Evolutionary conservation across 1,140 invertebrate species (phyloP).

Genomic region (Euwallacea similis): DNA sequence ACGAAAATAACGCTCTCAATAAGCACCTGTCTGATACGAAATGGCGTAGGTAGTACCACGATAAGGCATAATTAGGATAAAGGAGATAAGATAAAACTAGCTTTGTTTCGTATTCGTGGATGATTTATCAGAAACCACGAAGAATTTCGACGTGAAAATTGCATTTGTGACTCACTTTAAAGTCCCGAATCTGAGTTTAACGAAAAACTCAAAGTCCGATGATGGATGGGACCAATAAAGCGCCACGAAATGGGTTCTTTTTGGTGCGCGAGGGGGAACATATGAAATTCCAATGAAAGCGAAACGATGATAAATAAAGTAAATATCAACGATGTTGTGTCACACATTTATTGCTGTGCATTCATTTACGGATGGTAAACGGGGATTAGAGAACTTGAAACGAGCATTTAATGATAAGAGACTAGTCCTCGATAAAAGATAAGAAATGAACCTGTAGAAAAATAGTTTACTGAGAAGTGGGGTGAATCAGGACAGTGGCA

Average conservation of each 20-base stretch:
- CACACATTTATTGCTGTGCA: neutral
- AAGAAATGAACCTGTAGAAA: constrained; percentile 16
- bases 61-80: constrained; percentile 31
- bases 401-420: neutral
- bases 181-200: too few relatives aligned
- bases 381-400: neutral
- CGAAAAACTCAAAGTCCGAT: too few relatives aligned
- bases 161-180: too few relatives aligned
- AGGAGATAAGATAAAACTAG: constrained; percentile 27
- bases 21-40: constrained; percentile 36
- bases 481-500: neutral
- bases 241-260: too few relatives aligned
- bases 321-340: constrained; percentile 15
- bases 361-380: too few relatives aligned
- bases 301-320: constrained; percentile 20
- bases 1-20: neutral
- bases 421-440: constrained; percentile 8
- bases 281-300: too few relatives aligned
- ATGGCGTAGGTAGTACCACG: constrained; percentile 20
- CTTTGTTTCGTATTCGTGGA: constrained; percentile 20
- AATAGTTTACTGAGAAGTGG: neutral
- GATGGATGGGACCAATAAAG: too few relatives aligned
- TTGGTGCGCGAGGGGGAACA: too few relatives aligned
- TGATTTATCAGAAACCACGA: constrained; percentile 7
- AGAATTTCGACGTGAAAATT: too few relatives aligned